phyloP scores from a whole-genome alignment of 1,140 invertebrate genomes.

The Apolygus lucorum region DNA sequence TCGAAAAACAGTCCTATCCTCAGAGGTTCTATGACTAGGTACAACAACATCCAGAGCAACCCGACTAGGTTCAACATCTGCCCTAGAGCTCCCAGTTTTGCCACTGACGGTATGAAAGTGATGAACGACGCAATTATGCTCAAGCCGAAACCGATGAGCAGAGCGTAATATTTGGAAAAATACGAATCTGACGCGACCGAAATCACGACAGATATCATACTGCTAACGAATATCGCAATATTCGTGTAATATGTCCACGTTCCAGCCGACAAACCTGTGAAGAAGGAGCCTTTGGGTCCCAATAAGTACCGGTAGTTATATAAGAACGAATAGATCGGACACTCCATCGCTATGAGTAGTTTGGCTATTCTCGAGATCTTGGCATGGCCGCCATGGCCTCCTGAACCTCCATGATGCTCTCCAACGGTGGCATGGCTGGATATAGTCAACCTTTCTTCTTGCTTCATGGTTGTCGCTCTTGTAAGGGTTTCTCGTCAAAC shows the following conservation, averaged over 20 bases:
- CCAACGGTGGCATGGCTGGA: too few species aligned
- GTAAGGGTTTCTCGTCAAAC: too few species aligned
- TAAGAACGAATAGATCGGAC: not conserved
- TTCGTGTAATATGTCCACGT: not conserved
- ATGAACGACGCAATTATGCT: not conserved
- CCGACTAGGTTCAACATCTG: not conserved
- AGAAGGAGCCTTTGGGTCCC: not conserved
- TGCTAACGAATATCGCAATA: not conserved
- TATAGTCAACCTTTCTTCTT: too few species aligned
- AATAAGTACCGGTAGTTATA: not conserved
- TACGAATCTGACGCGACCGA: not conserved
- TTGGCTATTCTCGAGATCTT: not conserved
- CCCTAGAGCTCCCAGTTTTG: not conserved
- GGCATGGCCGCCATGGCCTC: too few species aligned
- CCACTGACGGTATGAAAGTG: not conserved
- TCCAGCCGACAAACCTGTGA: not conserved
- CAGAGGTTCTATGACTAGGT: not conserved
- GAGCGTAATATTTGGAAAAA: not conserved
- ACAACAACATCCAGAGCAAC: not conserved
- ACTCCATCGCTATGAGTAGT: not conserved
- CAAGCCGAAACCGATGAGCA: not conserved
- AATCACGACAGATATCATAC: not conserved
- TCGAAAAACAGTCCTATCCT: not conserved
- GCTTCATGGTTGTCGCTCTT: too few species aligned
- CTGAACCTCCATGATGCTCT: too few species aligned